Percentiles rank a stretch among this genome's conserved stretches.
Conservation (phyloP, 2,888 invertebrate genomes). For the Fragum sueziense region DNA sequence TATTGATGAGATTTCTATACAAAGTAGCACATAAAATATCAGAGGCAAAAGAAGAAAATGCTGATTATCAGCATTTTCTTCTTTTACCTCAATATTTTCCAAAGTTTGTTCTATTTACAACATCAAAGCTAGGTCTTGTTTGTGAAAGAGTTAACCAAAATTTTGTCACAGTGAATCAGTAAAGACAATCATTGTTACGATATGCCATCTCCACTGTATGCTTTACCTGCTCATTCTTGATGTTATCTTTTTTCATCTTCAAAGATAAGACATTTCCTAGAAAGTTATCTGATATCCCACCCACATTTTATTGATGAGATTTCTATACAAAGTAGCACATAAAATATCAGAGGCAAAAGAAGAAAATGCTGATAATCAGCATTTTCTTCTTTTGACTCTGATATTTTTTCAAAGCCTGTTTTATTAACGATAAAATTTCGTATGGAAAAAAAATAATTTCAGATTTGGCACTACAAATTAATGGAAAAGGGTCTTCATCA, state of each 20-base stretch:
- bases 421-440: too few species aligned
- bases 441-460: too few species aligned
- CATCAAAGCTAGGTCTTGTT: too few species aligned
- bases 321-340: too few species aligned
- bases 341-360: not conserved
- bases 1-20: too few species aligned
- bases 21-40: too few species aligned
- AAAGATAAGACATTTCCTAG: not conserved
- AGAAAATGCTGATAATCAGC: not conserved
- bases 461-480: too few species aligned
- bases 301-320: too few species aligned
- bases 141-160: too few species aligned
- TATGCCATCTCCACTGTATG: too few species aligned
- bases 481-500: too few species aligned
- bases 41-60: not conserved
- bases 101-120: not conserved
- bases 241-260: not conserved
- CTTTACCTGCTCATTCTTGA: not conserved
- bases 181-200: not conserved
- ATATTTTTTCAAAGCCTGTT: not conserved
- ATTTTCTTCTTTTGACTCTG: not conserved
- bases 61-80: not conserved
- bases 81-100: not conserved
- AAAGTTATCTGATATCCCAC: not conserved
- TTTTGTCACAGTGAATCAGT: not conserved